Evolutionary conservation across 2,888 invertebrate genomes (phyloP).

Genomic region (Chironomus riparius): DNA sequence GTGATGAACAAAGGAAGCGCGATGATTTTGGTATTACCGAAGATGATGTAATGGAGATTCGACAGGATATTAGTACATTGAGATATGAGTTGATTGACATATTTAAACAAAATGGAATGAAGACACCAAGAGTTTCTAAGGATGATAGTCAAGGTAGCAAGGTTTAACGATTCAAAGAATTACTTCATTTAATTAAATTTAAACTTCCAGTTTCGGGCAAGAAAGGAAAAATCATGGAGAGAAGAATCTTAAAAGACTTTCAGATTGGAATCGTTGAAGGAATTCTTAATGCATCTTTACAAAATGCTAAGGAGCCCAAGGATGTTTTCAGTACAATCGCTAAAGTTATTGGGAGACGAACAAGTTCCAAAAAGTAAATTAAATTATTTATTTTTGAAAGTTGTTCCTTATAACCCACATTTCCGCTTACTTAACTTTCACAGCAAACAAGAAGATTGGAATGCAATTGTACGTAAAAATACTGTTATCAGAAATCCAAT

Average conservation of each 20-base stretch:
- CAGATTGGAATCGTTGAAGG: constrained; percentile 83
- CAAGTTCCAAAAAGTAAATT: constrained; percentile 28
- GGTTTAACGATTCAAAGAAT: background rate
- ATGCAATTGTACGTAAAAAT: constrained; percentile 65
- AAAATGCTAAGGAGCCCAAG: constrained; percentile 54
- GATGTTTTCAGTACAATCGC: constrained; percentile 80
- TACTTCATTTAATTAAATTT: constrained; percentile 5
- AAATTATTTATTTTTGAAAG: background rate
- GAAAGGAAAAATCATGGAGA: constrained; percentile 78
- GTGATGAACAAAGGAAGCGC: constrained; percentile 75
- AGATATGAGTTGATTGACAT: constrained; percentile 90
- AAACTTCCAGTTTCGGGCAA: constrained; percentile 61
- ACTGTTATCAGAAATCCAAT: constrained; percentile 65
- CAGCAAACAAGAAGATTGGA: constrained; percentile 71
- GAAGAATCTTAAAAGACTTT: constrained; percentile 79
- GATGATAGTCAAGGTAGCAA: background rate
- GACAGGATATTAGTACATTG: constrained; percentile 93
- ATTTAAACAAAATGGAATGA: constrained; percentile 78
- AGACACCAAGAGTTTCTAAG: constrained; percentile 55
- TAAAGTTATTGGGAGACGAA: constrained; percentile 62
- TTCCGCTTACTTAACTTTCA: constrained; percentile 24
- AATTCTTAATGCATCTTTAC: constrained; percentile 62
- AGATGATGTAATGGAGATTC: constrained; percentile 96
- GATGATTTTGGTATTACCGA: constrained; percentile 91
- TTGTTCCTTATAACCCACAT: background rate